Percentiles rank a stretch among this genome's conserved stretches.
These are phyloP conservation scores for Eubasilissa splendida DNA, from an alignment of 2,888 invertebrate genomes.

Conservation along the genomic window DNA sequence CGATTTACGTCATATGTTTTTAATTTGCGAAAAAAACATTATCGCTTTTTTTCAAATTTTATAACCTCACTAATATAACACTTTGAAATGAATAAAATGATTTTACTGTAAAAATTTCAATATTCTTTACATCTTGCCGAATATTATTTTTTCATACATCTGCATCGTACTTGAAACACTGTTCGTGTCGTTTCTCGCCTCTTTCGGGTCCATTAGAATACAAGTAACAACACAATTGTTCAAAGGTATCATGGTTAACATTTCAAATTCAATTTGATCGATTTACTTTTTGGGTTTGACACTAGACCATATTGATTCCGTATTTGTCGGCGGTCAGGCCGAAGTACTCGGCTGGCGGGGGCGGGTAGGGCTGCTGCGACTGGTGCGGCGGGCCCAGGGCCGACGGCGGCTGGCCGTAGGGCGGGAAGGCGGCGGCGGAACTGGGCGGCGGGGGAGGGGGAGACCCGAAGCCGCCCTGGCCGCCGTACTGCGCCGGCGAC, in stretches of 20 bases:
- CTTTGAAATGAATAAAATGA: no score
- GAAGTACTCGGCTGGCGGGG: constrained; percentile 69
- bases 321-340: constrained; percentile 69
- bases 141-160: no score
- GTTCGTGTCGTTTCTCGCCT: neutral
- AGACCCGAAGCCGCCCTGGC: constrained; percentile 71
- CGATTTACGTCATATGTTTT: no score
- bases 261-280: no score
- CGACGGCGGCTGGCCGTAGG: constrained; percentile 60
- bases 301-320: constrained; percentile 73
- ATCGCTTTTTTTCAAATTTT: no score
- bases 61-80: no score
- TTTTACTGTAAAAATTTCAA: no score
- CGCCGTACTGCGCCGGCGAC: constrained; percentile 65
- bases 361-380: constrained; percentile 60
- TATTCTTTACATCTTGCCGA: no score
- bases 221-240: neutral
- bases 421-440: constrained; percentile 62
- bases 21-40: no score
- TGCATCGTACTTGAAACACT: no score
- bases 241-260: no score
- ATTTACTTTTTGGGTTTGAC: constrained; percentile 34
- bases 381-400: constrained; percentile 58
- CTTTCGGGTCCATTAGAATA: neutral
- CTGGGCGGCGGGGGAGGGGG: constrained; percentile 68